phyloP scores from a whole-genome alignment of 2,113 vertebrate species.

The Podocnemis expansa region DNA sequence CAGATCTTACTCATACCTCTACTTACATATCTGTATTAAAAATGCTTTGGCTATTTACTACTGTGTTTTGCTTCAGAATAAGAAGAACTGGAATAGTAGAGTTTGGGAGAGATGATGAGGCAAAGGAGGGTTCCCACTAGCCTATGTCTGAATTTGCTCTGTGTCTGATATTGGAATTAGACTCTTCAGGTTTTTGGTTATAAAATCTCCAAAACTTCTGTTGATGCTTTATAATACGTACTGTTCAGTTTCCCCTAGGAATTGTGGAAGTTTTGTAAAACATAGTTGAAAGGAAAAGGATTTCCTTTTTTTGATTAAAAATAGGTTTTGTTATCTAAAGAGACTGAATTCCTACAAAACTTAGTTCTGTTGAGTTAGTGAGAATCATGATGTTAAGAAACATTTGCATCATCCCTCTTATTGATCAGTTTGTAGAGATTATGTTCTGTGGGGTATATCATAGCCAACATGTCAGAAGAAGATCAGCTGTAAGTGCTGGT shows the following conservation, averaged over 20 bases:
- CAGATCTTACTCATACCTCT: background rate
- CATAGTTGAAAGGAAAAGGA: background rate
- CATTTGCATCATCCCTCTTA: background rate
- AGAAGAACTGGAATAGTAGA: background rate
- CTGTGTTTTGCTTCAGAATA: fast-evolving
- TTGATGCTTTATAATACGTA: background rate
- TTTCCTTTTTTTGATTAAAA: slow-evolving; percentile 48
- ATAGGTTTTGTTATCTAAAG: slow-evolving; percentile 12
- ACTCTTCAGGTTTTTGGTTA: fast-evolving
- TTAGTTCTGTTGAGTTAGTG: background rate
- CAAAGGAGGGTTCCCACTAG: fast-evolving
- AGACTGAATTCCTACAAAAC: background rate
- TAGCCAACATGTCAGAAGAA: background rate
- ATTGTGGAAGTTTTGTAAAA: background rate
- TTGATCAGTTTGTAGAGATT: background rate
- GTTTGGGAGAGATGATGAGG: fast-evolving
- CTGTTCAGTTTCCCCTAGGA: slow-evolving; percentile 4
- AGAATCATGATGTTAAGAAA: background rate
- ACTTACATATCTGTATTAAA: background rate
- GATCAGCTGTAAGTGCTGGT: fast-evolving
- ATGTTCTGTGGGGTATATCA: background rate
- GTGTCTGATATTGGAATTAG: background rate
- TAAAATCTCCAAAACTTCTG: background rate
- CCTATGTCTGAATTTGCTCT: fast-evolving
- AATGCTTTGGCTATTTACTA: background rate